phyloP scores from a whole-genome alignment of 2,113 vertebrate genomes.

The Rhinopomastus cyanomelas region DNA sequence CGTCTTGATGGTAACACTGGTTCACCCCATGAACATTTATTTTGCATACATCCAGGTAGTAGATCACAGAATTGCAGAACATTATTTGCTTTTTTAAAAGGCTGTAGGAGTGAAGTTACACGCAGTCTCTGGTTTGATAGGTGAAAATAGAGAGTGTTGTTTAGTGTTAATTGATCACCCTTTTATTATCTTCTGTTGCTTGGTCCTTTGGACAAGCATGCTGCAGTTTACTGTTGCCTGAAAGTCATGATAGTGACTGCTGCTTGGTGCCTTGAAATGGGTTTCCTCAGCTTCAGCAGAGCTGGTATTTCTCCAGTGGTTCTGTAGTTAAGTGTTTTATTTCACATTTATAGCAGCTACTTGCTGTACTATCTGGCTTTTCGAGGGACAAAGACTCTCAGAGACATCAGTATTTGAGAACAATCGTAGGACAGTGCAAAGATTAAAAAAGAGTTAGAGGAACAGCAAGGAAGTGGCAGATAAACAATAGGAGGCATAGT shows the following conservation, averaged over 20 bases:
- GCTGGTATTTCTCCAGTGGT: background rate
- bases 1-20: background rate
- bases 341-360: conserved; percentile 21
- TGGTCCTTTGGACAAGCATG: conserved; percentile 26
- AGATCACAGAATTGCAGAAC: too few species aligned
- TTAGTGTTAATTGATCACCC: conserved; percentile 13
- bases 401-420: background rate
- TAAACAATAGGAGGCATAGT: background rate
- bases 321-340: background rate
- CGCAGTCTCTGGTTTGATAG: background rate
- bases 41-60: background rate
- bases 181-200: conserved; percentile 17
- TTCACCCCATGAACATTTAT: background rate
- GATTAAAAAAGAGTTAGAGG: conserved; percentile 10
- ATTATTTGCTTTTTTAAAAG: background rate
- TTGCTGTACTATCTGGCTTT: background rate
- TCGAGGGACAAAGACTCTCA: background rate
- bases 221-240: background rate
- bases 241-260: background rate
- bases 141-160: background rate
- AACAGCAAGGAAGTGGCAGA: background rate
- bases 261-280: conserved; percentile 7
- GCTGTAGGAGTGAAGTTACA: background rate
- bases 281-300: conserved; percentile 19
- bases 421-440: background rate